Evolutionary conservation across 2,797 vertebrate genomes (phyloP).

Genomic region (Oreochromis mossambicus): DNA sequence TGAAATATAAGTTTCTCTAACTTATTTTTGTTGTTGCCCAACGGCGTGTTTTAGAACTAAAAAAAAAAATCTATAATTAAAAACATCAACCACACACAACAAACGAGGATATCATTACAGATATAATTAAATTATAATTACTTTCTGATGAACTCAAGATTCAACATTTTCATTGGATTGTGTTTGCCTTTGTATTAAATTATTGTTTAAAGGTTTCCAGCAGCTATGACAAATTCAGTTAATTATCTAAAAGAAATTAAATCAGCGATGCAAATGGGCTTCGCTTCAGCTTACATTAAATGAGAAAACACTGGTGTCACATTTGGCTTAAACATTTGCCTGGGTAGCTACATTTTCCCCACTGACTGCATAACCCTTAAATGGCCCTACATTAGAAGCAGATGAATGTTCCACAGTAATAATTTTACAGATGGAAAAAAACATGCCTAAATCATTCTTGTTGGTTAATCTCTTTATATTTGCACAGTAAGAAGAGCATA

Average conservation of each 20-base stretch:
- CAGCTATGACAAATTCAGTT: slow-evolving; percentile 16
- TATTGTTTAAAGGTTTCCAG: neutral
- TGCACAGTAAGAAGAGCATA: neutral
- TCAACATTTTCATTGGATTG: neutral
- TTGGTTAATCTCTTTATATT: neutral
- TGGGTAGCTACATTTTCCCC: neutral
- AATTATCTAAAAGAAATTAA: slow-evolving; percentile 37
- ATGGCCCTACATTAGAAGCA: neutral
- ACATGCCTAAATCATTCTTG: neutral
- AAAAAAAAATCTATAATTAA: neutral
- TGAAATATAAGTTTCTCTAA: neutral
- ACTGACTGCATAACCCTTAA: neutral
- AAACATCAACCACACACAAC: neutral
- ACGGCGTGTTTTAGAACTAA: neutral
- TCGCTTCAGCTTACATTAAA: neutral
- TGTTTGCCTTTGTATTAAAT: neutral
- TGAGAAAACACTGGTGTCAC: neutral
- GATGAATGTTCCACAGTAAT: neutral
- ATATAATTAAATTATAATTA: slow-evolving; percentile 38
- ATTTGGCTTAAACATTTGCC: neutral
- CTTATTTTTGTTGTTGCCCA: neutral
- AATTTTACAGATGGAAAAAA: neutral
- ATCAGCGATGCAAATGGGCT: neutral
- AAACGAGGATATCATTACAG: neutral
- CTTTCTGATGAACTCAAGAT: slow-evolving; percentile 5